phyloP scores from a whole-genome alignment of 2,113 vertebrate genomes.

The Pteropus alecto region DNA sequence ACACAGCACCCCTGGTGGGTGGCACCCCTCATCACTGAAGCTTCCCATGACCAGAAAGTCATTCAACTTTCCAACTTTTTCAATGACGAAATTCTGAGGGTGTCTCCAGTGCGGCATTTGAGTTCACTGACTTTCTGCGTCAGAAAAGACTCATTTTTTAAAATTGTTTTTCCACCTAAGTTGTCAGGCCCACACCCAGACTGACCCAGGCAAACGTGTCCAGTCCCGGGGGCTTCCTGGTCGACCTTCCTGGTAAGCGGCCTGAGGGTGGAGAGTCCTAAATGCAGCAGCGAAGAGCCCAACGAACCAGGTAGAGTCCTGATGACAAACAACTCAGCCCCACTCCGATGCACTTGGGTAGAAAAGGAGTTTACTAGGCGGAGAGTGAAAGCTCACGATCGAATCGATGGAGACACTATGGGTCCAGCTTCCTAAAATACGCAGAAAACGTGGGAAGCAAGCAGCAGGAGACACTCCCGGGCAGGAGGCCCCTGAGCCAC shows the following conservation, averaged over 20 bases:
- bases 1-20: background rate
- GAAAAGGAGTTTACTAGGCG: too few relatives aligned
- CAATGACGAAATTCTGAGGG: background rate
- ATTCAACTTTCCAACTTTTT: background rate
- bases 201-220: background rate
- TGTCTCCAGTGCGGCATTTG: background rate
- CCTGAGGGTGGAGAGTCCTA: background rate
- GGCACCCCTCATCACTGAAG: background rate
- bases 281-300: too few relatives aligned
- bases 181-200: background rate
- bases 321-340: too few relatives aligned
- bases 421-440: background rate
- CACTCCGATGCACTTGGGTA: background rate
- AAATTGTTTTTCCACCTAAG: background rate
- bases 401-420: background rate
- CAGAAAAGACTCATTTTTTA: background rate
- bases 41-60: background rate
- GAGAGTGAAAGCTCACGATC: background rate
- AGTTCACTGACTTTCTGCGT: background rate
- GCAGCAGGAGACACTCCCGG: background rate
- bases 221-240: background rate
- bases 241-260: background rate
- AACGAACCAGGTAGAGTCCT: too few relatives aligned
- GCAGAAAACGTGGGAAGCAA: background rate
- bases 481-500: background rate